phyloP scores from a whole-genome alignment of 2,888 invertebrate species.

The Ferrisia virgata region DNA sequence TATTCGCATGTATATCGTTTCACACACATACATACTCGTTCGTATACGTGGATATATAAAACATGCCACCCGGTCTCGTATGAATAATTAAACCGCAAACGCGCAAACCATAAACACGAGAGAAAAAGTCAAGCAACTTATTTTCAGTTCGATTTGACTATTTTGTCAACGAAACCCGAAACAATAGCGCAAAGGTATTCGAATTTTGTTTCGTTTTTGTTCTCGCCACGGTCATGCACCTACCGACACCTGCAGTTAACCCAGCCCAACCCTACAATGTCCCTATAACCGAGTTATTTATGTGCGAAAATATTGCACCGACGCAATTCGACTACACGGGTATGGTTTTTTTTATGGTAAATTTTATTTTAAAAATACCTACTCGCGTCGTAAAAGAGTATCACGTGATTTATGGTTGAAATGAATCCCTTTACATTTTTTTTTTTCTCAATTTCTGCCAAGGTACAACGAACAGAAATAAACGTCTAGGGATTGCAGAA shows the following conservation, averaged over 20 bases:
- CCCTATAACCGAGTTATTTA: background rate
- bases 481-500: background rate
- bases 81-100: background rate
- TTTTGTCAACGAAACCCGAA: background rate
- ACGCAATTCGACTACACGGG: background rate
- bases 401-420: background rate
- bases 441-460: background rate
- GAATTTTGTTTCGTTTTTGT: background rate
- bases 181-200: background rate
- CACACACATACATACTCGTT: background rate
- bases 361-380: background rate
- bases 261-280: background rate
- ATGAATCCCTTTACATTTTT: background rate
- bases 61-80: background rate
- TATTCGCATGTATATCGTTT: background rate
- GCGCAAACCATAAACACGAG: background rate
- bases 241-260: background rate
- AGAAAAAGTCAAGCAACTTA: background rate
- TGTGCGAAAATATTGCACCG: background rate
- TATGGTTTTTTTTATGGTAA: background rate
- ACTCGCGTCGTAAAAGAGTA: background rate
- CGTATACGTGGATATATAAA: background rate
- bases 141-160: background rate
- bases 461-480: background rate
- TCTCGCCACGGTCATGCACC: background rate